A percentile compares a stretch with the other conserved stretches of the same genome.
Conservation (phyloP, 23 tunicate genomes). For the Phallusia fumigata region DNA sequence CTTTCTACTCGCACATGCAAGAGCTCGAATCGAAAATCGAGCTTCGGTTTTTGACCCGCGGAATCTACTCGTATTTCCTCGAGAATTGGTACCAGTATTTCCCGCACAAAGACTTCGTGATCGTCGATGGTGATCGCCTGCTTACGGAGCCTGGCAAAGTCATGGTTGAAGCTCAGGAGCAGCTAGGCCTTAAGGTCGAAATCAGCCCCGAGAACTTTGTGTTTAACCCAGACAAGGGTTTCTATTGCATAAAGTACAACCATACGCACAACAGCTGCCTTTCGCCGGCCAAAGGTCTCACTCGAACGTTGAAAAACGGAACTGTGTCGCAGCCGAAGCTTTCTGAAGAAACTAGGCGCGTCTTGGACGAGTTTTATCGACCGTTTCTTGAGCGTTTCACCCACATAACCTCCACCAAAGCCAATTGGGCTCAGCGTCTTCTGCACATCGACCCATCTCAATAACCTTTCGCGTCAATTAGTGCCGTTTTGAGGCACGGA, state of each 20-base stretch:
- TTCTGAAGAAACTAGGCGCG: background rate
- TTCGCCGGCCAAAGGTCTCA: background rate
- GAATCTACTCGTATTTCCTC: conserved; percentile 2
- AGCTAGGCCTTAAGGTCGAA: conserved; percentile 1
- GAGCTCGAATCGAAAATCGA: background rate
- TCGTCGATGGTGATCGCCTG: conserved; percentile 1
- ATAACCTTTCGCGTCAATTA: too few relatives aligned
- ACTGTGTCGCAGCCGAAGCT: background rate
- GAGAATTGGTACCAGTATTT: background rate
- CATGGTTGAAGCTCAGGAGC: background rate
- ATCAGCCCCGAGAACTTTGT: background rate
- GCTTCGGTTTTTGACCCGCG: background rate
- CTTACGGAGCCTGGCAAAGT: background rate
- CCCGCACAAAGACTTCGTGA: conserved; percentile 1
- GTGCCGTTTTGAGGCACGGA: too few relatives aligned
- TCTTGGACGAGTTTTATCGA: background rate
- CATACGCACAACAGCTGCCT: background rate
- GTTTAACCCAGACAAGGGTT: background rate
- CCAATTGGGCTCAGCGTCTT: background rate
- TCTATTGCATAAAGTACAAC: background rate
- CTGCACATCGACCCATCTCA: background rate
- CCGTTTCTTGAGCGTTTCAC: background rate
- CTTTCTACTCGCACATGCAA: background rate
- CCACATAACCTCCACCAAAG: background rate
- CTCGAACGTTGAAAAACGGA: background rate